Evolutionary conservation across 2,113 vertebrate genomes (phyloP), one percentile per base, ranked within the genome.

Genomic region (Uria aalge): DNA sequence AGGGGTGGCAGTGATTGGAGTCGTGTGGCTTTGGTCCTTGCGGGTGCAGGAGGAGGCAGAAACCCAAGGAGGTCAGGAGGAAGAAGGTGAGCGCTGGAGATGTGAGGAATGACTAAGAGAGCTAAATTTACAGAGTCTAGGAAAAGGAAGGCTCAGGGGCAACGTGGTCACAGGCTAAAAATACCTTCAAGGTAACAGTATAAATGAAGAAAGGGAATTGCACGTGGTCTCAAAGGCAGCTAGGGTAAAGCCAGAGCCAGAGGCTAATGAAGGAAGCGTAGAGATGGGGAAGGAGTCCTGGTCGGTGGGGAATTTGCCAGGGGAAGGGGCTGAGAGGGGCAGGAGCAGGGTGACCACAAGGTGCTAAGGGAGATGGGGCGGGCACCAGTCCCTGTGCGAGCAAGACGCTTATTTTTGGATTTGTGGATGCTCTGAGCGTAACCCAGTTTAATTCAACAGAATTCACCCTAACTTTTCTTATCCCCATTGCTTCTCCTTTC

Each of bases 121-220:
- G 86, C 77, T 95, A 94, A 92, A 96, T 96, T 92, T 96, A 90
- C 21, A 32, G 78, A 85, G 62, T 12, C 66, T 88, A 66, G 75
- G 77, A 73, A 94, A 84, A 94, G 84, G 66, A 77, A 94, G 85
- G 76, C 66, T 87, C 88, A 50, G 95, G 96, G 88, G 92, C 91
- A 87, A 50, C 29, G 0, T 94, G 94, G 91, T 66, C 92, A 92
- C 2, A 19, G 88, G 86, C 94, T 97, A 96, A 97, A 96, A 96
- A 96, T 97, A 96, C 77, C 77, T 92, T 89, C 90, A 95, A 95
- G 95, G 94, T 95, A 97, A 80, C 47, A 32, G 30, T 21, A 27
- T 79, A 97, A 97, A 96, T 85, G 95, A 94, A 94, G 94, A 48
- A 69, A 90, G 83, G 85, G 93, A 96, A 91, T 92, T 79, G 52